These are phyloP conservation scores for Cynoglossus semilaevis DNA, from an alignment of 2,113 vertebrate genomes.

Conservation along the genomic window DNA sequence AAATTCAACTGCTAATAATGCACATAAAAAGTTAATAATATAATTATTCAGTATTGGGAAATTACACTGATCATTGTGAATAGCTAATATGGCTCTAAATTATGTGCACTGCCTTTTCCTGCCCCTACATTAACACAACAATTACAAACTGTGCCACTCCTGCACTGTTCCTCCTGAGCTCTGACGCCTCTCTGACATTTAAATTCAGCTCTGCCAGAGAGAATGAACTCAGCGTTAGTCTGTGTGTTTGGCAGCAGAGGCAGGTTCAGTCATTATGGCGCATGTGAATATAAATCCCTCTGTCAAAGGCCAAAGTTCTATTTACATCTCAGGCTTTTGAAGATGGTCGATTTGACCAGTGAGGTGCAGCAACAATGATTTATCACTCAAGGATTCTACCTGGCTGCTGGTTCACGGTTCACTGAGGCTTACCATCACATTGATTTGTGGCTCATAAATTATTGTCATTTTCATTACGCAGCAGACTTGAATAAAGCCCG, in stretches of 20 bases:
- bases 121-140: conserved; percentile 19
- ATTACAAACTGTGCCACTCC: conserved; percentile 18
- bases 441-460: conserved; percentile 62
- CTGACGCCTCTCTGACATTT: conserved; percentile 54
- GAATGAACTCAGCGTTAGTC: conserved; percentile 27
- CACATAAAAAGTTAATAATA: not conserved
- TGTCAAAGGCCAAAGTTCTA: conserved; percentile 51
- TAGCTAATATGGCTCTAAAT: conserved; percentile 19
- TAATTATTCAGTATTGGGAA: conserved; percentile 5
- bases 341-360: conserved; percentile 23
- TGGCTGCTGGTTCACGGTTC: conserved; percentile 53
- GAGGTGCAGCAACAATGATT: conserved; percentile 50
- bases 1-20: conserved; percentile 13
- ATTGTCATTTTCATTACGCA: conserved; percentile 59
- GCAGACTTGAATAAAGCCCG: conserved; percentile 26
- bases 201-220: conserved; percentile 32
- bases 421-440: conserved; percentile 35
- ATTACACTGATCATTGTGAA: conserved; percentile 8
- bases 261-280: conserved; percentile 23
- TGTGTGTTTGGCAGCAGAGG: conserved; percentile 30
- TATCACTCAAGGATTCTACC: conserved; percentile 54
- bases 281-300: conserved; percentile 27
- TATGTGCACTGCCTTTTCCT: conserved; percentile 21
- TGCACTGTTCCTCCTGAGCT: conserved; percentile 18
- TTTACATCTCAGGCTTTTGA: conserved; percentile 38